Base-by-base conservation (phyloP, 2,888 invertebrate genomes). In the Dicyrtomina minuta region DNA sequence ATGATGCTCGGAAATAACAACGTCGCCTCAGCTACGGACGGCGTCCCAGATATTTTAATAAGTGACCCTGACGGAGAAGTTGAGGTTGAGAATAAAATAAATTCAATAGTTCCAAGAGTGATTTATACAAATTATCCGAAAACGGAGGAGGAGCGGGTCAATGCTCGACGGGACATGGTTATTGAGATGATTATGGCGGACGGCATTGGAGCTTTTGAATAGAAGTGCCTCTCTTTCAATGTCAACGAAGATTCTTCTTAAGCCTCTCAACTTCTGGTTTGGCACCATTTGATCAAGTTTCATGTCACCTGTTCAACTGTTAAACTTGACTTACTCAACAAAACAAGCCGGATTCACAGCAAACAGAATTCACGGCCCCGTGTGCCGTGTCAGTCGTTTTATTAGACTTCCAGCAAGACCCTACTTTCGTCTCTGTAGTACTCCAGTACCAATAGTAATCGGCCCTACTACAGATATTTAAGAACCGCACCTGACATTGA, bases 141-240 rank as follows among this genome's bases (percentile, higher is more conserved):
- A 27, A 62, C 55, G 8, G 68, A 68, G 17, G 55, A 62, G 27
- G 68, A 68, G 26, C 53, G 55, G n/a, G 62, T 56, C 8, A 49
- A 60, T 20, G 6, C 12, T 10, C 1, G 68, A 15, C 22, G 68
- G 39, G 68, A 68, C 24, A 41, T 56, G 24, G 68, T 68, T 15
- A 68, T 68, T 27, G 39, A 68, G n/a, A 68, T 68, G 68, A 68
- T 68, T 41, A 33, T 67, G 26, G 67, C 67, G 6, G 67, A 67
- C 2, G 66, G 66, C 17, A 59, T 43, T 4, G 53, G 17, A 17
- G 56, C 20, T 15, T 27, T 22, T 39, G 53, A 51, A n/a, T 33
- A 49, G 26, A 49, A n/a, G 13, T 22, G 4, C 1, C 6, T 46
- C 20, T 60, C 41, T 17, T 26, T 17, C 41, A 8, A n/a, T 26